phyloP scores from a whole-genome alignment of 2,113 vertebrate species.

The Montifringilla adamsi region DNA sequence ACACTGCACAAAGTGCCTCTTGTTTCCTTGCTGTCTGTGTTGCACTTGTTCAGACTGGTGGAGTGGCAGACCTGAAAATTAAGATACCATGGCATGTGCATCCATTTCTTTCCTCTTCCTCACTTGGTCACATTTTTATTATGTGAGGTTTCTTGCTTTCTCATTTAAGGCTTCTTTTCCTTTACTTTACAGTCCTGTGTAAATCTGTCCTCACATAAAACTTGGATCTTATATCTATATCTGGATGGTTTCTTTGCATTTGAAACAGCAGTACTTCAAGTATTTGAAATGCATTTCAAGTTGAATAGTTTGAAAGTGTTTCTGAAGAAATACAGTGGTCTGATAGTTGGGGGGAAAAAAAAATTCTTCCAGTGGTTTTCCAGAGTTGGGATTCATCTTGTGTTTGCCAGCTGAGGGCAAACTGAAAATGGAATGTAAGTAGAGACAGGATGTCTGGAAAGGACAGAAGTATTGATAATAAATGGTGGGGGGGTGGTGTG shows the following conservation, averaged over 20 bases:
- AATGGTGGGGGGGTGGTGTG: not conserved
- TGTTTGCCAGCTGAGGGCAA: not conserved
- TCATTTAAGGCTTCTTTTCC: not conserved
- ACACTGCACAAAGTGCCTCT: not conserved
- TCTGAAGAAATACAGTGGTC: not conserved
- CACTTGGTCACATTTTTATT: not conserved
- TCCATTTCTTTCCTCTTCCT: not conserved
- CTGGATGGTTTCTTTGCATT: not conserved
- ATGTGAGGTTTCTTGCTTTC: not conserved
- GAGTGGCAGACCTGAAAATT: not conserved
- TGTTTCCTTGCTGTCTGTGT: constrained; percentile 1
- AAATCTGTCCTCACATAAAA: not conserved
- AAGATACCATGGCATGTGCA: not conserved
- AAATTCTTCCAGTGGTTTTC: not conserved
- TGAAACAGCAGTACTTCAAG: not conserved
- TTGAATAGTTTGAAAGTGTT: not conserved
- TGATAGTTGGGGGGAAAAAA: not conserved
- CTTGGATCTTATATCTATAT: not conserved
- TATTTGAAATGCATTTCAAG: not conserved
- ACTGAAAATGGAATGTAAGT: not conserved
- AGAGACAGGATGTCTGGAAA: not conserved
- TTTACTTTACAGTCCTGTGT: not conserved
- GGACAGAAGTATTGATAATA: not conserved
- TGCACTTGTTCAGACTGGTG: not conserved
- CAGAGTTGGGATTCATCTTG: not conserved